Base-by-base conservation (phyloP, 1,140 invertebrate species). In the Drosophila orena region DNA sequence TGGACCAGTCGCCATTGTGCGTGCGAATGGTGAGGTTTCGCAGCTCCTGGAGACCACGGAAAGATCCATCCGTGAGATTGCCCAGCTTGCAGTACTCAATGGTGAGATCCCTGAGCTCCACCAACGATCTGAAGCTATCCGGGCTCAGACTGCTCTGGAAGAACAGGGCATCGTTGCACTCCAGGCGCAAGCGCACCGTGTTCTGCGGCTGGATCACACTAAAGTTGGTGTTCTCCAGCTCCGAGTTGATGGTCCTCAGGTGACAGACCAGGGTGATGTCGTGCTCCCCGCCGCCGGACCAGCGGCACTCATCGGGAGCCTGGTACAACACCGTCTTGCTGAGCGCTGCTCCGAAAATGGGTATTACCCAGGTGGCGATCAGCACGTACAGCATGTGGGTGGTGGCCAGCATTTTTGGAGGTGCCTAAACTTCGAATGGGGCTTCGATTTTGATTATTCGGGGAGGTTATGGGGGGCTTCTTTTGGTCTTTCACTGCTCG, bases 71-170 rank as follows among this genome's bases (percentile, higher is more conserved):
- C 3, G 97, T 97, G 20, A 98, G 93, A 89, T 97, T 97, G 35
- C 96, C 95, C 62, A 98, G 96, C 93, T 97, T 97, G 93, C 97
- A 98, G 77, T 96, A 97, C 91, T 98, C 97, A 58, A 98, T 97
- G 11, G 96, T 95, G 5, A 98, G 94, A 72, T 97, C 96, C 44
- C 95, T 94, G 44, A 98, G 93, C 91, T 98, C 97, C 35, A 96
- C 94, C 55, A 98, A 93, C 65, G 96, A 96, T 50, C 96, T 94
- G 91, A 98, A 97, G 92, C 96, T 97, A 60, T 96, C 96, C 17
- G 96, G 95, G 85, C 95, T 95, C 56, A 97, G 93, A n/a, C 96
- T 96, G 93, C 97, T 97, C 93, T 97, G 96, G 90, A 97, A 97
- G 92, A 97, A 97, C 14, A 97, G 93, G 14, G 95, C 95, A 90